phyloP scores from a whole-genome alignment of 2,113 vertebrate genomes.

The Noctilio leporinus region DNA sequence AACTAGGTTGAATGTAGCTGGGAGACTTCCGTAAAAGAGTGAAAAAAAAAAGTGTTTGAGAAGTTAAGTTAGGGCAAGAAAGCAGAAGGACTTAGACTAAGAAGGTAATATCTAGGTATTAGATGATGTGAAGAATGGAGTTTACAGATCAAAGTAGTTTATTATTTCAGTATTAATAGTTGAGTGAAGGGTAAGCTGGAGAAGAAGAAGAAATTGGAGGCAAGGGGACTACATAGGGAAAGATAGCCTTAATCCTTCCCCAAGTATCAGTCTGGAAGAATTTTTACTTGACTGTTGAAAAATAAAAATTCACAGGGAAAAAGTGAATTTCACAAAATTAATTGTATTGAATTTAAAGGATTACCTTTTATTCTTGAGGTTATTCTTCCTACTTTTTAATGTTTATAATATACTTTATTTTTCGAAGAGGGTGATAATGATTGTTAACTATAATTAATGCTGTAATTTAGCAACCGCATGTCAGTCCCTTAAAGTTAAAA shows the following conservation, averaged over 20 bases:
- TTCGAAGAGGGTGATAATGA: neutral
- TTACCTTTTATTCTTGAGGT: neutral
- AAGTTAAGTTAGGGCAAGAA: neutral
- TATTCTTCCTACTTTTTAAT: neutral
- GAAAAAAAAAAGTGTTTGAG: neutral
- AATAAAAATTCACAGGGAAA: neutral
- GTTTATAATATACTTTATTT: neutral
- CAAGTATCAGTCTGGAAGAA: neutral
- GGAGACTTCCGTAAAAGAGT: neutral
- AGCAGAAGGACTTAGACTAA: neutral
- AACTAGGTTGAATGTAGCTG: neutral
- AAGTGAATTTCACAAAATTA: neutral
- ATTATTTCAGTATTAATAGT: neutral
- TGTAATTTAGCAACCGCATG: neutral
- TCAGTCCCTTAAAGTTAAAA: neutral
- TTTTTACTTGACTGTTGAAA: neutral
- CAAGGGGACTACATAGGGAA: neutral
- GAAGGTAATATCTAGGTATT: neutral
- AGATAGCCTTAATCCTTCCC: neutral
- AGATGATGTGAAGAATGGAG: neutral
- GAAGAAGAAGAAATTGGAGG: neutral
- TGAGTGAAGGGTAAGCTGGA: neutral
- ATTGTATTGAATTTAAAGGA: neutral
- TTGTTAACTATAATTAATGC: neutral
- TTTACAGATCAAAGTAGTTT: neutral